Conservation (phyloP, 2,888 invertebrate species). For the Drosophila lutescens region DNA sequence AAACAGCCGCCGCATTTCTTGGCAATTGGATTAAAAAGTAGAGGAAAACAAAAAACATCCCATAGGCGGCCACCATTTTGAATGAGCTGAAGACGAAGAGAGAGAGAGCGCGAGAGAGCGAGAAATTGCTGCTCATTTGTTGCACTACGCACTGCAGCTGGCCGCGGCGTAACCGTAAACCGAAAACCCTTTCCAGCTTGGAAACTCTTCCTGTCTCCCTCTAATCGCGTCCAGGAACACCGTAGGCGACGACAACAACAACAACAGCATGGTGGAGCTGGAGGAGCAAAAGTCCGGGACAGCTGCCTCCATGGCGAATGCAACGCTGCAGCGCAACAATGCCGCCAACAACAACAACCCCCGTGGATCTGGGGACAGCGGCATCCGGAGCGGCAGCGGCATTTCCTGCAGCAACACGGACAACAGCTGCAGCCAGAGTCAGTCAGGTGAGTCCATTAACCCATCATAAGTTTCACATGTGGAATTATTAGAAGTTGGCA, state of each 20-base stretch:
- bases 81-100: slow-evolving; percentile 66
- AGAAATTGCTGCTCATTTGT: slow-evolving; percentile 59
- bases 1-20: slow-evolving; percentile 57
- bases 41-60: slow-evolving; percentile 54
- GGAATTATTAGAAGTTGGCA: neutral
- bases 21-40: slow-evolving; percentile 56
- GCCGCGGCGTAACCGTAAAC: slow-evolving; percentile 58
- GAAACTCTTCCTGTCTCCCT: slow-evolving; percentile 6
- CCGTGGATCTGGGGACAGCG: slow-evolving; percentile 70
- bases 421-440: slow-evolving; percentile 80
- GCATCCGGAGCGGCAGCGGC: slow-evolving; percentile 65
- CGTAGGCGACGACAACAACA: slow-evolving; percentile 7
- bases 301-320: slow-evolving; percentile 54
- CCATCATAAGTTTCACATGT: neutral
- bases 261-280: slow-evolving; percentile 87
- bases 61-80: slow-evolving; percentile 75
- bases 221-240: slow-evolving; percentile 24
- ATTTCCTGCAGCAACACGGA: slow-evolving; percentile 73
- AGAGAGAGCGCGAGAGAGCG: slow-evolving; percentile 54
- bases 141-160: slow-evolving; percentile 63
- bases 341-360: slow-evolving; percentile 50
- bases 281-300: slow-evolving; percentile 85
- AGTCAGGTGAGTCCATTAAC: slow-evolving; percentile 70
- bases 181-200: slow-evolving; percentile 41
- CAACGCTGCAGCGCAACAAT: slow-evolving; percentile 38